A percentile compares a stretch with the other conserved stretches of the same genome.
Conservation (phyloP, 2,113 vertebrate genomes). For the Condylura cristata region DNA sequence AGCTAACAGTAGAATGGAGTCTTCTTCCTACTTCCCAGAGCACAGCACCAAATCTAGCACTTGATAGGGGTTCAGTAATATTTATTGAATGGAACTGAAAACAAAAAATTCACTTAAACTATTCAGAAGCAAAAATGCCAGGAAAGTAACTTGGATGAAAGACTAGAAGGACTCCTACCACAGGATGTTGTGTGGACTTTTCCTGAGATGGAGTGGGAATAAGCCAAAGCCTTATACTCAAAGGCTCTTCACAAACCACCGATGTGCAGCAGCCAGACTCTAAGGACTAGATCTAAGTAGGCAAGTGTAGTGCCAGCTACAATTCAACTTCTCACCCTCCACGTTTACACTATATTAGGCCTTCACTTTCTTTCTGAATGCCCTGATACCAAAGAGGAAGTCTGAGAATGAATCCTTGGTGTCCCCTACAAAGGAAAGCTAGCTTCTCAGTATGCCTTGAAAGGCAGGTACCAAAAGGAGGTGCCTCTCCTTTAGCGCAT, state of each 20-base stretch:
- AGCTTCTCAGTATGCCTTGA: not conserved
- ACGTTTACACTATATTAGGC: not conserved
- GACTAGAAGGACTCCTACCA: not conserved
- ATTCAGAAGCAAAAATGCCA: conserved; percentile 13
- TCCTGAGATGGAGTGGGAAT: not conserved
- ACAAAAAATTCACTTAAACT: not conserved
- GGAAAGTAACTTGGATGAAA: not conserved
- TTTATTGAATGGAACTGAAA: not conserved
- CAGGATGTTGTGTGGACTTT: not conserved
- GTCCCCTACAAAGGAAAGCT: not conserved
- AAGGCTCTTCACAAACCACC: not conserved
- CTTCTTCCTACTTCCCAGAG: not conserved
- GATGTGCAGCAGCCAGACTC: not conserved
- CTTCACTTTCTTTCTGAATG: not conserved
- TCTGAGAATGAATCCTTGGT: not conserved
- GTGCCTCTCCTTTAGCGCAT: not conserved
- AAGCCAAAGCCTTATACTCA: not conserved
- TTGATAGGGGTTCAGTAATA: not conserved
- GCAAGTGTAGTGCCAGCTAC: not conserved
- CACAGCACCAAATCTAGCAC: not conserved
- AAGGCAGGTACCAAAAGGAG: too few relatives aligned
- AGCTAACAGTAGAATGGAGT: not conserved
- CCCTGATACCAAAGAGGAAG: not conserved
- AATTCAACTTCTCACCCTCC: not conserved
- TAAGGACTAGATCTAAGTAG: not conserved